Base-by-base conservation (phyloP, 2,113 vertebrate species). In the Aphyosemion australe region DNA sequence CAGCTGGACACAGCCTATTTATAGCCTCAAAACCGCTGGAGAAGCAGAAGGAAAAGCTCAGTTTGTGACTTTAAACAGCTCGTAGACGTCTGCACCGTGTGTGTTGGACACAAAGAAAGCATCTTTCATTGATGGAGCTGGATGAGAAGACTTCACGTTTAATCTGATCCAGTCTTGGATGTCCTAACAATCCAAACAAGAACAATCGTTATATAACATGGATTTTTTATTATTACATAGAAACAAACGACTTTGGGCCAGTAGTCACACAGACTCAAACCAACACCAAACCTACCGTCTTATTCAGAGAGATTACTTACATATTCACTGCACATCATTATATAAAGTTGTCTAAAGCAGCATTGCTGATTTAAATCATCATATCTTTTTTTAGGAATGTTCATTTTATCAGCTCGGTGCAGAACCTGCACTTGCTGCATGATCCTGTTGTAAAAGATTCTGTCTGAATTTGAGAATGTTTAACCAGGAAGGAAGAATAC, bases 1-100 rank as follows among this genome's bases (percentile, higher is more conserved):
- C 87, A 90, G 84, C 83, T 89, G 90, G 83, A 88, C 65, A 18
- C 49, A 13, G 46, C 21, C 85, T 89, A 89, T 90, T 88, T 86
- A 83, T 87, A 89, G 78, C 18, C 18, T 20, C 81, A 55, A 19
- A 48, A 86, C 74, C 76, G 0, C 84, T 50, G 72, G 72, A 84
- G 74, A 79, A 75, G 62, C 54, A 78, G 62, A 43, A 65, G 77
- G 65, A 80, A 65, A 62, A 70, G 62, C 66, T 54, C 20, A 41
- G 39, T 58, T 59, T 42, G 46, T 71, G 63, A 85, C 13, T 76
- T 72, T 80, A 69, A 67, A 82, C 70, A 84, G 48, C 51, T 52
- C 48, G 77, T 55, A 20, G 70, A 11, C 77, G 56, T 83, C 32
- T 63, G 57, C 18, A 47, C 10, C 48, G 15, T 12, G 9, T 19